A percentile compares a stretch with the other conserved stretches of the same genome.
Evolutionary conservation across 53 echinoderm and acorn worm genomes (phyloP).

Genomic region (Patiria pectinifera): DNA sequence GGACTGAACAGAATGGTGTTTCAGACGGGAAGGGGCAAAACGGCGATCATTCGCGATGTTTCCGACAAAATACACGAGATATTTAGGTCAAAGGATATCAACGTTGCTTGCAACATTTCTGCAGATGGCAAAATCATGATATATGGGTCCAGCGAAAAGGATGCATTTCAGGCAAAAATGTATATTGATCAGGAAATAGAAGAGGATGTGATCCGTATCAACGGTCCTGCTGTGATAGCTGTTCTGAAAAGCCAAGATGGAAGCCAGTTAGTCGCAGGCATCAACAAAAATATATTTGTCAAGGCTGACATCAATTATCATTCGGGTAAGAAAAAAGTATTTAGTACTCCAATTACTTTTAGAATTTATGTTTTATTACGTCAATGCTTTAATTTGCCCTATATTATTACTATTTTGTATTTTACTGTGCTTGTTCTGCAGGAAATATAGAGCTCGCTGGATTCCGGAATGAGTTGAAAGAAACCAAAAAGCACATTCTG

Average conservation of each 20-base stretch:
- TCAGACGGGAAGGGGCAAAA: constrained; percentile 3
- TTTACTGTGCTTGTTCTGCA: neutral
- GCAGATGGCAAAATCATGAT: constrained; percentile 23
- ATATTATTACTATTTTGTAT: neutral
- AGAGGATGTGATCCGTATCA: constrained; percentile 21
- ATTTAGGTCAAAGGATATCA: constrained; percentile 15
- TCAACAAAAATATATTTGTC: constrained; percentile 44
- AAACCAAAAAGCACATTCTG: constrained; percentile 7
- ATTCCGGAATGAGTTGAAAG: constrained; percentile 34
- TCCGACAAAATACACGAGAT: constrained; percentile 60
- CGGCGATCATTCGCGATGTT: neutral
- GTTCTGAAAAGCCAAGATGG: constrained; percentile 29
- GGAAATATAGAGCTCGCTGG: constrained; percentile 29
- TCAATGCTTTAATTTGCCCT: neutral
- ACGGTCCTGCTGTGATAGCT: neutral
- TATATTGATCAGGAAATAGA: constrained; percentile 32
- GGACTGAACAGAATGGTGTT: neutral
- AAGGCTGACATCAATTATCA: neutral
- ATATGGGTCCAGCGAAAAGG: constrained; percentile 4
- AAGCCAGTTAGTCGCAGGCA: neutral
- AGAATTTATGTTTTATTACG: neutral
- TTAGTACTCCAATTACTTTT: too few relatives aligned
- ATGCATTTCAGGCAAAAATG: constrained; percentile 18
- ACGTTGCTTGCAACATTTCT: constrained; percentile 31
- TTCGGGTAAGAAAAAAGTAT: neutral